These are phyloP conservation scores for Kuschelorhynchus macadamiae DNA, from an alignment of 2,888 invertebrate species.

Conservation along the genomic window DNA sequence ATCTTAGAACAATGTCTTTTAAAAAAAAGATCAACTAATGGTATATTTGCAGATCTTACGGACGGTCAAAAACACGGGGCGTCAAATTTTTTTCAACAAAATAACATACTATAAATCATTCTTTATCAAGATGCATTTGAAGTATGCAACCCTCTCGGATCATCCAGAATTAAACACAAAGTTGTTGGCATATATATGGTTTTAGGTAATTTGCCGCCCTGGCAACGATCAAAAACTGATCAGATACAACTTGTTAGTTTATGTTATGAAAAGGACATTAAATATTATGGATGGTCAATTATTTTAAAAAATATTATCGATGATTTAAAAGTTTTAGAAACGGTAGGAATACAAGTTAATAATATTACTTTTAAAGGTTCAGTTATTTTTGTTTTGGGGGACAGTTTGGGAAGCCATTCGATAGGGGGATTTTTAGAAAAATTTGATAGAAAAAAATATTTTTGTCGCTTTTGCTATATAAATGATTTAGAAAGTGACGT, in stretches of 20 bases:
- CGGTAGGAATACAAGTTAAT: conserved; percentile 48
- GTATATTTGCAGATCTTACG: background rate
- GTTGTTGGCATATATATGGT: conserved; percentile 58
- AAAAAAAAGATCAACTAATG: background rate
- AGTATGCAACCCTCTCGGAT: conserved; percentile 59
- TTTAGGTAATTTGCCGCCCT: conserved; percentile 55
- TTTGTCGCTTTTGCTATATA: conserved; percentile 50
- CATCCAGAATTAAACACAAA: conserved; percentile 58
- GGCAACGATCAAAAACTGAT: conserved; percentile 53
- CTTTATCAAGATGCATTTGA: conserved; percentile 60
- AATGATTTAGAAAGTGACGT: too few relatives aligned
- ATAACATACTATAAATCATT: conserved; percentile 36
- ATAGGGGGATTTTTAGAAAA: conserved; percentile 58
- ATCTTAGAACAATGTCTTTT: background rate
- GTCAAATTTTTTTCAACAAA: too few relatives aligned
- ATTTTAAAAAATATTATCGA: conserved; percentile 52
- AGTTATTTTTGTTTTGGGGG: conserved; percentile 53
- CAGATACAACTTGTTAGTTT: conserved; percentile 58
- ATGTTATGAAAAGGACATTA: conserved; percentile 54
- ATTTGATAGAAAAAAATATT: conserved; percentile 52
- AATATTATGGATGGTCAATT: conserved; percentile 53
- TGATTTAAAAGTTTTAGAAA: conserved; percentile 55
- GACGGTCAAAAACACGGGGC: background rate
- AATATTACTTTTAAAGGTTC: conserved; percentile 44
- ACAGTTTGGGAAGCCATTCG: conserved; percentile 15